Evolutionary conservation across 2,797 vertebrate genomes (phyloP).

Genomic region (Pterois miles): DNA sequence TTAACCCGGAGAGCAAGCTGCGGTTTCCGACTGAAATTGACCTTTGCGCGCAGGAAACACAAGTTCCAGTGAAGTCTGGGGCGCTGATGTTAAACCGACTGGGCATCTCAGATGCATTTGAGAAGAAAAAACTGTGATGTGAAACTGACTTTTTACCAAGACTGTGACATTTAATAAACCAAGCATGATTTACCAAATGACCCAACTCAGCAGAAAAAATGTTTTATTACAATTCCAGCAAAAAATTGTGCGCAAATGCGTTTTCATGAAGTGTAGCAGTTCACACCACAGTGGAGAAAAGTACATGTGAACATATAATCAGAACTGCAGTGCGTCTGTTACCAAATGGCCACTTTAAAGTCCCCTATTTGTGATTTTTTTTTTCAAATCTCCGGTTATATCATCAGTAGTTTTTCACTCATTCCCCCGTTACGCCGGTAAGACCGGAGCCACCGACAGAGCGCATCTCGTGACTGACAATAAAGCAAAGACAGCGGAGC

Average conservation of each 20-base stretch:
- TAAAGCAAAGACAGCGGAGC: constrained; percentile 30
- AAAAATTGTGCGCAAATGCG: background rate
- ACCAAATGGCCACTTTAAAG: constrained; percentile 1
- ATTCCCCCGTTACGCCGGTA: background rate
- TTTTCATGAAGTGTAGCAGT: background rate
- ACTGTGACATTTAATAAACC: background rate
- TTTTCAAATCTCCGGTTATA: background rate
- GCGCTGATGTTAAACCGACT: background rate
- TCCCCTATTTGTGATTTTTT: background rate
- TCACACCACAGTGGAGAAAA: background rate
- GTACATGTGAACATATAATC: background rate
- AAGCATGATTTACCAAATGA: background rate
- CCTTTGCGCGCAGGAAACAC: constrained; percentile 39
- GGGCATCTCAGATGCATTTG: constrained; percentile 3
- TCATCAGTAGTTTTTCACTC: background rate
- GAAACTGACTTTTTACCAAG: background rate
- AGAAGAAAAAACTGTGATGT: background rate
- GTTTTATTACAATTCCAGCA: background rate
- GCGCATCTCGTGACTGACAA: constrained; percentile 25
- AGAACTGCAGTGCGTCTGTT: background rate
- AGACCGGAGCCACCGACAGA: constrained; percentile 19
- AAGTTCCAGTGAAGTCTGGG: constrained; percentile 46
- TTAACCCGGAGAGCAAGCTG: constrained; percentile 42
- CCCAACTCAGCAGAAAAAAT: background rate
- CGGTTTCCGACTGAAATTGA: constrained; percentile 48